Base-by-base conservation (phyloP, 2,888 invertebrate species). In the Drosophila nigricruria region DNA sequence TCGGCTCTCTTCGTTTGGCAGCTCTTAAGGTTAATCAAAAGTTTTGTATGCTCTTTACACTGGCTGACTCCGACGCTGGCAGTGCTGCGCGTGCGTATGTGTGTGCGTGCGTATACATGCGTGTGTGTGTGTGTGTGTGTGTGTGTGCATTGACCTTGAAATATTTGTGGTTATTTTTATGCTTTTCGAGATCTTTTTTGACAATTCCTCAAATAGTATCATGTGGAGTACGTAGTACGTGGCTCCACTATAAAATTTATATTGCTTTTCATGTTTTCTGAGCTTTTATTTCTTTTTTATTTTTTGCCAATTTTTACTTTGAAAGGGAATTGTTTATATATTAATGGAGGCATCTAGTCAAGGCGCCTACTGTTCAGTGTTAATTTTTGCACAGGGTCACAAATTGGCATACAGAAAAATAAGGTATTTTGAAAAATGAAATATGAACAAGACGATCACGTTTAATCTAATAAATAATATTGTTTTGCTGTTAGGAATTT, bases 11-110 rank as follows among this genome's bases (percentile, higher is more conserved):
- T 82, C 42, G 64, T 43, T 68, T 59, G 47, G 63, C 45, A 53
- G 60, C 88, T 86, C 80, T 86, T 86, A 86, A 88, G 89, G 82
- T 85, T 88, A 88, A 79, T 88, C 79, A 77, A 82, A 79, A 74
- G 69, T 75, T 88, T 85, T 84, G 74, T 87, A 84, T 77, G 73
- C 88, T 89, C 84, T 87, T 82, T 68, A 18, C 64, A 52, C 72
- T 50, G 45, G 60, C 62, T 60, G 63, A 25, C 68, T 34, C 64
- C 58, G 56, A 43, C 34, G 56, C 45, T 45, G 60, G 60, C 43
- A 30, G 69, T 65, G 66, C 61, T 62, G 61, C 53, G 45, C 45
- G 43, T 52, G 30, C 18, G 18, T 27, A 5, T 20, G 53, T 38
- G n/a, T 18, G 3, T 2, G 38, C 38, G 14, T 23, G 23, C 5